A percentile compares a stretch with the other conserved stretches of the same genome.
These are phyloP conservation scores for Gila orcuttii DNA, from an alignment of 2,113 vertebrate genomes.

Conservation along the genomic window DNA sequence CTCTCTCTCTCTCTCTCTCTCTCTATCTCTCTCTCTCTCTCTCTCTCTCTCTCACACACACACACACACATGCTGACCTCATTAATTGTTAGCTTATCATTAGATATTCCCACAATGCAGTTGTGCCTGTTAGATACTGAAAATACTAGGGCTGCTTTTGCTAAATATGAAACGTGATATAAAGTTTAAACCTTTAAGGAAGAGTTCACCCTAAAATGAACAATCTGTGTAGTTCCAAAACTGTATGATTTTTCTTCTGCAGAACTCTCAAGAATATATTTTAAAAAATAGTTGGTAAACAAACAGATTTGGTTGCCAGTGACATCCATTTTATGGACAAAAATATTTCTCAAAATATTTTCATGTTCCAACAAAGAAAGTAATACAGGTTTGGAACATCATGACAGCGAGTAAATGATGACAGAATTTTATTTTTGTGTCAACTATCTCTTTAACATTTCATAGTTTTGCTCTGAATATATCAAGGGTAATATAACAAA, in stretches of 20 bases:
- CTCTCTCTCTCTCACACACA: no score
- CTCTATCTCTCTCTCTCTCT: no score
- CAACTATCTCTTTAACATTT: neutral
- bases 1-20: neutral
- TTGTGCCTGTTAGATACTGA: neutral
- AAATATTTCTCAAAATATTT: neutral
- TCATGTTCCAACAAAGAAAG: neutral
- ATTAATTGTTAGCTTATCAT: constrained; percentile 3
- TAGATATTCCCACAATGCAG: neutral
- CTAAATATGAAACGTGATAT: neutral
- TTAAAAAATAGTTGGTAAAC: no score
- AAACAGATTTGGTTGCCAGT: neutral
- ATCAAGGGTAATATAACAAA: neutral
- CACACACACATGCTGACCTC: neutral
- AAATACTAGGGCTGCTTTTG: neutral
- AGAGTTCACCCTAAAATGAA: neutral
- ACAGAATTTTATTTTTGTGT: neutral
- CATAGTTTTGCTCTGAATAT: neutral
- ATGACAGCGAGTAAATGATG: neutral
- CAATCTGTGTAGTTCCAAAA: neutral
- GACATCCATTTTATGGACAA: neutral
- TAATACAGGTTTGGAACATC: neutral
- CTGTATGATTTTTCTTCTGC: neutral
- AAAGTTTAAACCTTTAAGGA: neutral
- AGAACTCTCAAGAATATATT: neutral